A percentile compares a stretch with the other conserved stretches of the same genome.
These are phyloP conservation scores for Zosterops pallidus DNA, from an alignment of 2,113 vertebrate genomes.

Conservation along the genomic window DNA sequence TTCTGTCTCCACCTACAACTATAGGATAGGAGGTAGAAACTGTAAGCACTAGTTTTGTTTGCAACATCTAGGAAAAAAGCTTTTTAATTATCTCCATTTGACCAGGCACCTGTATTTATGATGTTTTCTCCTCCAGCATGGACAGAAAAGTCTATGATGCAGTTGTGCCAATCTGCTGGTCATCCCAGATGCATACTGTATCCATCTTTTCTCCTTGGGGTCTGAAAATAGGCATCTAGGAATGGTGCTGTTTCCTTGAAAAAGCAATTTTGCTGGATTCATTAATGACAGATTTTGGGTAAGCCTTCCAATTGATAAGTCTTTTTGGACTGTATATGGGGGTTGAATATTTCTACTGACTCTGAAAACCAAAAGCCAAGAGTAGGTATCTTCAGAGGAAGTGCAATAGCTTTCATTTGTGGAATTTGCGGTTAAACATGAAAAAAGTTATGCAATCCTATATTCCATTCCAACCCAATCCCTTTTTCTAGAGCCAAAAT, in stretches of 20 bases:
- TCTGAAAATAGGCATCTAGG: not conserved
- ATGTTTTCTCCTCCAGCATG: not conserved
- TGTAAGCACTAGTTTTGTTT: not conserved
- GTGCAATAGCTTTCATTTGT: slow-evolving; percentile 10
- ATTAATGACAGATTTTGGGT: not conserved
- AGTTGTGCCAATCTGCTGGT: not conserved
- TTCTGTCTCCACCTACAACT: not conserved
- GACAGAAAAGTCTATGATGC: not conserved
- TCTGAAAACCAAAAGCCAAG: not conserved
- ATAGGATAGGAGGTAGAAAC: not conserved
- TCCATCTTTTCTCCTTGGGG: not conserved
- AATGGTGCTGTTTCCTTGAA: not conserved
- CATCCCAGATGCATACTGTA: not conserved
- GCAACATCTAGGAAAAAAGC: not conserved
- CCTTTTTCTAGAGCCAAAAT: slow-evolving; percentile 51
- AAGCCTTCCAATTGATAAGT: not conserved
- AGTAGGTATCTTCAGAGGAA: slow-evolving; percentile 48
- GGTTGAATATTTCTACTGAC: not conserved
- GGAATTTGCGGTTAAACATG: slow-evolving; percentile 41
- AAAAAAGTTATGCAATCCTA: slow-evolving; percentile 31
- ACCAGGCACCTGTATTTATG: not conserved
- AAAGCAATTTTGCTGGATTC: not conserved
- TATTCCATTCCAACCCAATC: slow-evolving; percentile 26
- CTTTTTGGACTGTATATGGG: not conserved
- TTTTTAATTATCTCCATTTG: not conserved